These are phyloP conservation scores for Parnassius mnemosyne DNA, from an alignment of 2,888 invertebrate genomes.

Conservation along the genomic window DNA sequence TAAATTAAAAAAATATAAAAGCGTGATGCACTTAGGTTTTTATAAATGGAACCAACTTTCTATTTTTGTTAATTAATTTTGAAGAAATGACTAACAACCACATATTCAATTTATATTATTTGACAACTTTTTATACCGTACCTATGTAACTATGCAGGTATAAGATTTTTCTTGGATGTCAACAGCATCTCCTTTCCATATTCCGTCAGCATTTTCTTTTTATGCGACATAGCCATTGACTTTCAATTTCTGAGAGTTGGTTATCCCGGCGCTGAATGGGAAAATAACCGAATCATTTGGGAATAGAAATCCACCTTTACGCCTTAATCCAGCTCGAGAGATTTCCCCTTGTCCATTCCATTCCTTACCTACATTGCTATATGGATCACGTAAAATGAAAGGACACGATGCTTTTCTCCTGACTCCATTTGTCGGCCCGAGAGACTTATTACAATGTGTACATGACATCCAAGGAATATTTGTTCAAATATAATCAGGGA, in stretches of 20 bases:
- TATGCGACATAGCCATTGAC: conserved; percentile 51
- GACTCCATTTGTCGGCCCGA: conserved; percentile 71
- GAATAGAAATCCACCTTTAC: conserved; percentile 60
- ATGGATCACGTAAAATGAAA: conserved; percentile 65
- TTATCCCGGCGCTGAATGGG: conserved; percentile 57
- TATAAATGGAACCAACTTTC: too few relatives aligned
- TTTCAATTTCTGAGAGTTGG: conserved; percentile 60
- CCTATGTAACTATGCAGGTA: too few relatives aligned
- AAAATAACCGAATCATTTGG: conserved; percentile 68
- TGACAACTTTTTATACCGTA: too few relatives aligned
- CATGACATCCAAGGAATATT: conserved; percentile 70
- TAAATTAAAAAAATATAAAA: too few relatives aligned
- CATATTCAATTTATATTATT: too few relatives aligned
- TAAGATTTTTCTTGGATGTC: too few relatives aligned
- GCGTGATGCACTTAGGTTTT: too few relatives aligned
- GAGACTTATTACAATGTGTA: conserved; percentile 78
- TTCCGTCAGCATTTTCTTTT: conserved; percentile 45
- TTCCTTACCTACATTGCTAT: conserved; percentile 58
- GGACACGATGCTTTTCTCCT: conserved; percentile 69
- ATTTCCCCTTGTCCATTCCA: conserved; percentile 71
- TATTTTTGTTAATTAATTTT: too few relatives aligned
- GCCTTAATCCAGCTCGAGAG: conserved; percentile 73
- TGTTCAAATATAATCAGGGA: conserved; percentile 79
- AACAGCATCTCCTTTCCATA: neutral
- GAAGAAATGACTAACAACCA: too few relatives aligned